Conservation (phyloP, 2,888 invertebrate species). For the Acanthacorydalis orientalis region DNA sequence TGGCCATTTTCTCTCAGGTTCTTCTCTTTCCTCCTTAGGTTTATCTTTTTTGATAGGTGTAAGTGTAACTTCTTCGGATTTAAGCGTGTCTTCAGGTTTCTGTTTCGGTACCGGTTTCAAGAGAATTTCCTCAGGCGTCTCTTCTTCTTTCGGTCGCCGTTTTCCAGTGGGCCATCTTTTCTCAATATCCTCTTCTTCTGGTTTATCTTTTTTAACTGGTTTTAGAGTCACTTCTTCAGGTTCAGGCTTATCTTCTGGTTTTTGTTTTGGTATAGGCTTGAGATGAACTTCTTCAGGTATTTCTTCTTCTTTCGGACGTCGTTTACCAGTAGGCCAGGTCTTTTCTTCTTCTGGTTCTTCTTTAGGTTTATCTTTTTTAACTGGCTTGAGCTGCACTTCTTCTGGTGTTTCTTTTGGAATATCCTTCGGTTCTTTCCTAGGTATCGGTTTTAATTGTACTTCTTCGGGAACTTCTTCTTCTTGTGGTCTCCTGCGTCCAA, state of each 20-base stretch:
- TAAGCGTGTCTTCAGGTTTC: constrained; percentile 22
- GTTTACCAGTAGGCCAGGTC: constrained; percentile 10
- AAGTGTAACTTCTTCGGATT: constrained; percentile 17
- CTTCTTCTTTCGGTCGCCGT: constrained; percentile 16
- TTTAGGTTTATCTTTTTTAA: constrained; percentile 10
- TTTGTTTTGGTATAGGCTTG: constrained; percentile 18
- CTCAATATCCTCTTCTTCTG: constrained; percentile 11
- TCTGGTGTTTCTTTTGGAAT: constrained; percentile 11
- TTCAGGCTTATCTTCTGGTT: constrained; percentile 19
- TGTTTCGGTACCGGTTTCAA: constrained; percentile 10
- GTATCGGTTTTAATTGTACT: constrained; percentile 9
- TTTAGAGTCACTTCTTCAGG: constrained; percentile 26
- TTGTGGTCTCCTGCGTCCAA: constrained; percentile 30
- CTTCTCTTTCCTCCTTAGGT: constrained; percentile 14
- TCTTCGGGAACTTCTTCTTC: constrained; percentile 13
- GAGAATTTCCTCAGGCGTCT: constrained; percentile 11
- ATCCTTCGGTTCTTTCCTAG: constrained; percentile 12
- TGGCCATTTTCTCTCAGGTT: constrained; percentile 19
- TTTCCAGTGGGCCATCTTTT: constrained; percentile 16
- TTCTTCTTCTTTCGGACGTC: constrained; percentile 14
- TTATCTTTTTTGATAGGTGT: constrained; percentile 12
- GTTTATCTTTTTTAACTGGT: constrained; percentile 20
- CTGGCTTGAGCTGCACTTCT: constrained; percentile 14
- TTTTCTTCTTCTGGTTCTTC: constrained; percentile 12
- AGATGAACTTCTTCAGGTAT: constrained; percentile 13